These are phyloP conservation scores for Emydocephalus ijimae DNA, from an alignment of 2,113 vertebrate species.

Conservation along the genomic window DNA sequence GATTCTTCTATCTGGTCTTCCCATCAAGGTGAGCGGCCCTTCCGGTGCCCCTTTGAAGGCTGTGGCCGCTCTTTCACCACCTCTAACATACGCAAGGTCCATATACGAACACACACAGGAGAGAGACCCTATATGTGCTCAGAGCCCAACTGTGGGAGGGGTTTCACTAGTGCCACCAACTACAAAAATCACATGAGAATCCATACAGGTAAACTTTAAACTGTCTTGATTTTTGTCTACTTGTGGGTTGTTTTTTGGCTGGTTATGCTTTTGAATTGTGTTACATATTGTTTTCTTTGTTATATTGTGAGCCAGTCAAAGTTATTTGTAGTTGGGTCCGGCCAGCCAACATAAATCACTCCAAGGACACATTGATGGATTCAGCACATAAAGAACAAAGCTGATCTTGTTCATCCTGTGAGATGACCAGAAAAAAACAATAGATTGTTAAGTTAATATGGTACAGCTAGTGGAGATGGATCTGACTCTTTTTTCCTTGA, in stretches of 20 bases:
- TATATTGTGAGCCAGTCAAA: not conserved
- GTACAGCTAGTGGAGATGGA: not conserved
- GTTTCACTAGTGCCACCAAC: constrained; percentile 83
- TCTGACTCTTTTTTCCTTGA: not conserved
- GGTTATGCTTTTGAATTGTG: not conserved
- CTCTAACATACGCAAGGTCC: constrained; percentile 81
- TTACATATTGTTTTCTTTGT: not conserved
- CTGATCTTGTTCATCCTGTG: not conserved
- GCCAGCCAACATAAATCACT: not conserved
- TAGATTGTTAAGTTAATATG: not conserved
- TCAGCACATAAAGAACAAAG: not conserved
- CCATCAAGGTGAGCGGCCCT: constrained; percentile 76
- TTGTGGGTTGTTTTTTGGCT: not conserved
- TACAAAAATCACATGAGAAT: constrained; percentile 87
- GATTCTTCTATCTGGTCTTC: not conserved
- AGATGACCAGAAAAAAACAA: not conserved
- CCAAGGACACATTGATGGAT: not conserved
- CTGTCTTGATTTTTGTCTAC: not conserved
- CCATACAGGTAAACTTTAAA: constrained; percentile 74
- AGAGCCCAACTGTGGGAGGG: constrained; percentile 75
- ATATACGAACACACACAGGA: constrained; percentile 80
- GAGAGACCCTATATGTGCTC: constrained; percentile 79
- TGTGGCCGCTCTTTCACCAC: constrained; percentile 84
- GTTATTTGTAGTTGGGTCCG: not conserved
- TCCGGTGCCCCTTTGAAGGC: constrained; percentile 79